Conservation (phyloP, 2,797 vertebrate species). For the Podarcis siculus region DNA sequence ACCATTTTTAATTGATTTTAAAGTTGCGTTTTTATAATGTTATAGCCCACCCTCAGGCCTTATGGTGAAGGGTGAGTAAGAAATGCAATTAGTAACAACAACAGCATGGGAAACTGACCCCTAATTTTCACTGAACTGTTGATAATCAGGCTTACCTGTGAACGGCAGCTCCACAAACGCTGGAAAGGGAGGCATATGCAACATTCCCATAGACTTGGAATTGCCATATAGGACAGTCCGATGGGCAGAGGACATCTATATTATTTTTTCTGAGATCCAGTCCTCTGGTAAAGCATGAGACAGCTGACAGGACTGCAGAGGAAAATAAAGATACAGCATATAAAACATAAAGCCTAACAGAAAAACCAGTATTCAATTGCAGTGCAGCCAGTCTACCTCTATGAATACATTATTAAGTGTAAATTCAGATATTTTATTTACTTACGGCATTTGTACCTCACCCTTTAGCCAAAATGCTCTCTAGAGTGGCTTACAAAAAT, state of each 20-base stretch:
- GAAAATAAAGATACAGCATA: conserved; percentile 41
- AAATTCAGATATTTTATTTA: background rate
- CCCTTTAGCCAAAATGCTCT: too few relatives aligned
- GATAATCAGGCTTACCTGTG: conserved; percentile 83
- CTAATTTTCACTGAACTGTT: conserved; percentile 4
- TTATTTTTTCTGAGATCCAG: conserved; percentile 82
- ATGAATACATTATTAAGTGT: background rate
- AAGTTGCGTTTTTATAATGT: too few relatives aligned
- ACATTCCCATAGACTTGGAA: conserved; percentile 88
- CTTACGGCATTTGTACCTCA: too few relatives aligned
- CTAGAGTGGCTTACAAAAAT: too few relatives aligned
- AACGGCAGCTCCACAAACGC: conserved; percentile 90
- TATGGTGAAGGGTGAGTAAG: too few relatives aligned
- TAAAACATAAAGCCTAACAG: background rate
- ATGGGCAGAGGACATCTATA: conserved; percentile 85
- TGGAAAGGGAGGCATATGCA: conserved; percentile 90
- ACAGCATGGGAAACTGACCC: background rate
- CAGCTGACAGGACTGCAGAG: conserved; percentile 74
- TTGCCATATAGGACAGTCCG: conserved; percentile 80
- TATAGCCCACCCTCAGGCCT: too few relatives aligned
- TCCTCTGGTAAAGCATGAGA: conserved; percentile 87
- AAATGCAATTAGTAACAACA: too few relatives aligned
- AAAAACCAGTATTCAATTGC: background rate
- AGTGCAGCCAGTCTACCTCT: background rate
- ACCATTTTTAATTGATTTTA: background rate